Base-by-base conservation (phyloP, 1,140 invertebrate genomes). In the Drosophila bifasciata region DNA sequence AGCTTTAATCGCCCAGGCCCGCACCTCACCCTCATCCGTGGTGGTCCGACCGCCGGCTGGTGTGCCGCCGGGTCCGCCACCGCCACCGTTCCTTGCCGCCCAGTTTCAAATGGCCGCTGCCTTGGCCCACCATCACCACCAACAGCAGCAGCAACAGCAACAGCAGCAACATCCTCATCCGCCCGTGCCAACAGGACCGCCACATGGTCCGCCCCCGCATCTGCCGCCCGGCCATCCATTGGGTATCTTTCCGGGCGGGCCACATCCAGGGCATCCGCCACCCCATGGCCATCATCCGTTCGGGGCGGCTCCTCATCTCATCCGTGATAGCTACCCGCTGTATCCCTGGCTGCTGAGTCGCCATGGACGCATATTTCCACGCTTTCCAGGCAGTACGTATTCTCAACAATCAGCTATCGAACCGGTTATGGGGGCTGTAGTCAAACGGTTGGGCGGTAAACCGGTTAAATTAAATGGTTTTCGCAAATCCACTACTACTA, bases 311-410 rank as follows among this genome's bases (percentile, higher is more conserved):
- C 88, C 46, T 95, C 92, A 92, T 45, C 93, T 94, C 51, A 95
- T 95, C 0, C 93, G 96, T 45, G 96, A 97, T 80, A 96, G 96
- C 83, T 97, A 97, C 91, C 96, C 97, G 16, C 92, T 98, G 5
- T 98, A 98, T 91, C 97, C 97, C 0, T 98, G 97, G 97, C 93
- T 98, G 7, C 92, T 98, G 3, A 97, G 96, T 45, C 94, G 97
- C 86, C 97, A 98, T 86, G 96, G 96, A 40, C 94, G 97, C 90
- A 96, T 98, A 92, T 97, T 98, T 91, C 96, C 96, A 1, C 93
- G 97, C 89, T 97, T 97, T 93, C 96, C 96, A 23, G 96, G 96
- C 93, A 97, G 97, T 98, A 92, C 94, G 95, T 94, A 79, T 5
- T 3, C 8, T 55, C 3, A 50, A 16, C 0, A 32, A 2, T 45